These are phyloP conservation scores for Cheilosia soror DNA, from an alignment of 2,888 invertebrate species.

Conservation along the genomic window DNA sequence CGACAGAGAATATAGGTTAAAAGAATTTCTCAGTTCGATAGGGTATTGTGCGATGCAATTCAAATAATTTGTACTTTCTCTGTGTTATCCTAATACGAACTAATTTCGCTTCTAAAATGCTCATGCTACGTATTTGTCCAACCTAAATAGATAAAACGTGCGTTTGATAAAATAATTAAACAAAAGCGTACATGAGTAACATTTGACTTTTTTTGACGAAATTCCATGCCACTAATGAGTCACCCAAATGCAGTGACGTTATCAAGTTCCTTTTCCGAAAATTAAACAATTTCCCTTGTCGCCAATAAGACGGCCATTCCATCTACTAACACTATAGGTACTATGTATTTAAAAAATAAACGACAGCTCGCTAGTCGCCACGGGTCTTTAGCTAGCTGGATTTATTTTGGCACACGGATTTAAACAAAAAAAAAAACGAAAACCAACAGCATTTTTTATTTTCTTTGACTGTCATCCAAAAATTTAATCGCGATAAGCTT, in stretches of 20 bases:
- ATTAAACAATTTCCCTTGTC: background rate
- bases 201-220: background rate
- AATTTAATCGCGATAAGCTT: background rate
- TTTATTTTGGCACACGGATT: conserved; percentile 34
- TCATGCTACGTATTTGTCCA: background rate
- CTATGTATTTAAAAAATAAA: background rate
- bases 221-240: background rate
- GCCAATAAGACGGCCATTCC: background rate
- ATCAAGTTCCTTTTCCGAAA: background rate
- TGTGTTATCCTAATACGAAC: background rate
- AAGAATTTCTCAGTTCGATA: background rate
- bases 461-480: conserved; percentile 29
- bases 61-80: background rate
- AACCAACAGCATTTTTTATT: conserved; percentile 9
- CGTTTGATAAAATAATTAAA: background rate
- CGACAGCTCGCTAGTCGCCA: background rate
- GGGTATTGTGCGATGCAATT: background rate
- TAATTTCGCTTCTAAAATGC: background rate
- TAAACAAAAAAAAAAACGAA: background rate
- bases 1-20: too few relatives aligned
- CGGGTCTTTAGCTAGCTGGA: background rate
- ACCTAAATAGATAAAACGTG: background rate
- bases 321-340: conserved; percentile 6
- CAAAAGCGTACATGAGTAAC: background rate
- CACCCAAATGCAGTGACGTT: background rate